Conservation (phyloP, 2,888 invertebrate species). For the Exocentrus adspersus region DNA sequence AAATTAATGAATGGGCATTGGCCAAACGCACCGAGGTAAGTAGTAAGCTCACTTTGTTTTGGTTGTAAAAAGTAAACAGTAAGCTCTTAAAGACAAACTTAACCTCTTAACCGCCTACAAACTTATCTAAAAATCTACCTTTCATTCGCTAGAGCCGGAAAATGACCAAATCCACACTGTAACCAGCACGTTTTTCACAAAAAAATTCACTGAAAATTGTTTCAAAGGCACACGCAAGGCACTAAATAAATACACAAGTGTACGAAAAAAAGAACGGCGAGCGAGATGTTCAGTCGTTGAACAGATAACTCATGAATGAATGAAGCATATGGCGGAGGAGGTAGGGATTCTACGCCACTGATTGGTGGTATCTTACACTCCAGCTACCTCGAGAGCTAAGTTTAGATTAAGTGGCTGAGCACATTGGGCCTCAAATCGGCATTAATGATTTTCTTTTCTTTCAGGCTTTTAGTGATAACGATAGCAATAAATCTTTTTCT, state of each 20-base stretch:
- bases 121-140: constrained; percentile 29
- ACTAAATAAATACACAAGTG: constrained; percentile 35
- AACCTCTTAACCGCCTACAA: constrained; percentile 30
- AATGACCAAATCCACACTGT: constrained; percentile 4
- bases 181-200: constrained; percentile 32
- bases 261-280: constrained; percentile 52
- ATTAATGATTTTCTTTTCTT: neutral
- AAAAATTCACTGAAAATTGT: constrained; percentile 30
- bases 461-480: neutral
- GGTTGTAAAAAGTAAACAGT: constrained; percentile 40
- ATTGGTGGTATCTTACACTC: constrained; percentile 19
- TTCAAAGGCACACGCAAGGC: constrained; percentile 49
- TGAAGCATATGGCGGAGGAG: constrained; percentile 49
- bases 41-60: constrained; percentile 36
- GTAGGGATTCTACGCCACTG: constrained; percentile 34
- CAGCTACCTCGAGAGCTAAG: constrained; percentile 17
- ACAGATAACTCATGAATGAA: constrained; percentile 56
- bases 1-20: too few species aligned
- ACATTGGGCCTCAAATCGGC: neutral
- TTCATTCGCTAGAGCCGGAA: constrained; percentile 17
- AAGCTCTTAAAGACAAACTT: constrained; percentile 25
- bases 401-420: constrained; percentile 9
- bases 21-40: too few species aligned
- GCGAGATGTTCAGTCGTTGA: constrained; percentile 50
- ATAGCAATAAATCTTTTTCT: neutral